These are phyloP conservation scores for Prenolepis imparis DNA, from an alignment of 2,888 invertebrate genomes.

Conservation along the genomic window DNA sequence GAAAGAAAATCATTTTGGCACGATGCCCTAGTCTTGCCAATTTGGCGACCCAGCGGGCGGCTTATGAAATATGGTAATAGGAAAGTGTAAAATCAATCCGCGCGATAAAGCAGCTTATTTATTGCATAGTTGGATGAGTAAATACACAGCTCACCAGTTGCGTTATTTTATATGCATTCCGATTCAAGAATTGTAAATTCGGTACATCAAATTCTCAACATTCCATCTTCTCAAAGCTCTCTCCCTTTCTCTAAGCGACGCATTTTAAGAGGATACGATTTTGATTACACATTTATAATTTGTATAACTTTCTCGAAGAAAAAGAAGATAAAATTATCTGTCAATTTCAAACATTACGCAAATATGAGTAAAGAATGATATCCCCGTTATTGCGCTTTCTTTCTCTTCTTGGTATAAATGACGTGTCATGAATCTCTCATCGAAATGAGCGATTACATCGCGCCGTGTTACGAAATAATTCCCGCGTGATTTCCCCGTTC, in stretches of 20 bases:
- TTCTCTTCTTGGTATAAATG: neutral
- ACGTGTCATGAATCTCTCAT: neutral
- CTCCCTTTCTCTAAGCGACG: neutral
- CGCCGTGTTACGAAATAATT: slow-evolving; percentile 30
- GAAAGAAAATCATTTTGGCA: slow-evolving; percentile 41
- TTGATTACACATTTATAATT: neutral
- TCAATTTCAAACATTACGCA: neutral
- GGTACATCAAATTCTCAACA: no score
- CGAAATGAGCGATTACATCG: neutral
- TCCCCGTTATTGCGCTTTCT: neutral
- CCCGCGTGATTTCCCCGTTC: slow-evolving; percentile 5
- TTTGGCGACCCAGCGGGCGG: slow-evolving; percentile 15
- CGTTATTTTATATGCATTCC: neutral
- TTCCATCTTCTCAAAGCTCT: neutral
- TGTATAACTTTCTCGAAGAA: neutral
- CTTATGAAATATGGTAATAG: slow-evolving; percentile 38
- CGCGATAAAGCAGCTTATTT: slow-evolving; percentile 26
- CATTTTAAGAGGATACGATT: neutral
- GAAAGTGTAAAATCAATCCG: slow-evolving; percentile 10
- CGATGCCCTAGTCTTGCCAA: slow-evolving; percentile 27
- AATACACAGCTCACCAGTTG: neutral
- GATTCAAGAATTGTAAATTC: neutral
- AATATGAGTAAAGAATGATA: neutral
- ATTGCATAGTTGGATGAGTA: neutral
- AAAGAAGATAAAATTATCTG: neutral